Evolutionary conservation across 2,797 vertebrate species (phyloP).

Genomic region (Aratinga solstitialis): DNA sequence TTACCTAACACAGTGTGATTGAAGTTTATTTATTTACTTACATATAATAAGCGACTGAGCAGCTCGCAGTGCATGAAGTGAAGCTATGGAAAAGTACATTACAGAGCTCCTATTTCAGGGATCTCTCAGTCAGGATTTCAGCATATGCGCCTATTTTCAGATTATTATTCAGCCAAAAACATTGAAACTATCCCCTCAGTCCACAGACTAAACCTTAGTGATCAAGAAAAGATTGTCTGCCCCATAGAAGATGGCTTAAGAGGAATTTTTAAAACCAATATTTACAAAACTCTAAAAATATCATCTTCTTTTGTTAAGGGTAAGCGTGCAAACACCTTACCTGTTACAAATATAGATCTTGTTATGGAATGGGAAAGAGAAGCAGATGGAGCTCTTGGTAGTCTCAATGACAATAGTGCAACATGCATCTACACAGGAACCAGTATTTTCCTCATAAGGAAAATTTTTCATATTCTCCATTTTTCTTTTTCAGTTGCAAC

Average conservation of each 20-base stretch:
- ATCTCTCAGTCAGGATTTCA: slow-evolving; percentile 23
- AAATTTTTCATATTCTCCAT: not conserved
- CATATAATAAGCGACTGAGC: slow-evolving; percentile 44
- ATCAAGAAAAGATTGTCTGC: slow-evolving; percentile 55
- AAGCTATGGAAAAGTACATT: slow-evolving; percentile 69
- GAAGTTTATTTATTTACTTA: slow-evolving; percentile 60
- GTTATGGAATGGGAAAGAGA: not conserved
- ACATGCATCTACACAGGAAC: not conserved
- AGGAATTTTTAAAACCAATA: slow-evolving; percentile 32
- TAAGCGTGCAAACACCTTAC: not conserved
- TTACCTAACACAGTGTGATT: slow-evolving; percentile 60
- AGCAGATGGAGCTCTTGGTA: slow-evolving; percentile 23
- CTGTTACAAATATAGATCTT: slow-evolving; percentile 13
- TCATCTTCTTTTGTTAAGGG: slow-evolving; percentile 24
- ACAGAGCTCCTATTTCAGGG: slow-evolving; percentile 26
- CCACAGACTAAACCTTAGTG: slow-evolving; percentile 47
- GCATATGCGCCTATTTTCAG: slow-evolving; percentile 29
- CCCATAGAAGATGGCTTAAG: slow-evolving; percentile 50
- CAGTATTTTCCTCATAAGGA: not conserved
- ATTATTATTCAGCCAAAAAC: slow-evolving; percentile 60
- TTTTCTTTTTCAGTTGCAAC: not conserved
- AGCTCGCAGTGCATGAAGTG: slow-evolving; percentile 58
- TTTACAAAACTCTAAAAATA: slow-evolving; percentile 36
- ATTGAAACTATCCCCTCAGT: slow-evolving; percentile 6
- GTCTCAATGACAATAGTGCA: not conserved